Base-by-base conservation (phyloP, 2,888 invertebrate species). In the Mystacides longicornis region DNA sequence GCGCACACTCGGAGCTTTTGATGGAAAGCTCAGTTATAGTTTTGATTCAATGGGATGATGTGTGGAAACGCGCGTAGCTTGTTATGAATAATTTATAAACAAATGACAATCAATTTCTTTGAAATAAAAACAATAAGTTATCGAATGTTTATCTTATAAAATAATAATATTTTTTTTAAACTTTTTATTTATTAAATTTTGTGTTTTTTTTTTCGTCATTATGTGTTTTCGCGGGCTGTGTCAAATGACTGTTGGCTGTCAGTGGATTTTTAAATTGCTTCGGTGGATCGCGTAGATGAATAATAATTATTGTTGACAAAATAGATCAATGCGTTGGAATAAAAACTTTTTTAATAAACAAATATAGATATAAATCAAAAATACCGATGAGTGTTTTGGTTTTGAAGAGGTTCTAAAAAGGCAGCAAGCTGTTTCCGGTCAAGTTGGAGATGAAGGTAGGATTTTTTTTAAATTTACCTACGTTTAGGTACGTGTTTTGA, bases 401-500 rank as follows among this genome's bases (percentile, higher is more conserved):
- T n/a, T 14, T 37, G 14, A 37, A 37, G 37, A 37, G 16, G 37
- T 37, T 3, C 16, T n/a, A 14, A 42, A 51, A 47, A 47, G 45
- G 21, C 47, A 33, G 47, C 54, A 59, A 59, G 51, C 59, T 59
- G 59, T 59, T 49, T 55, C 53, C 55, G 43, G 59, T 59, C 52
- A 59, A 59, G 49, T 49, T 56, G 54, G 59, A 59, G 49, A 59
- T 59, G 59, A 59, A 59, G 59, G 59, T 59, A 45, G n/a, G 58
- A 14, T 1, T n/a, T 50, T 50, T 5, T 11, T 43, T 14, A n/a
- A 43, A 11, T 43, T n/a, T n/a, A n/a, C n/a, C n/a, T n/a, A n/a
- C n/a, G n/a, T n/a, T n/a, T n/a, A n/a, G n/a, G n/a, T n/a, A n/a
- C n/a, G n/a, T n/a, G n/a, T n/a, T n/a, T n/a, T n/a, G n/a, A n/a